A percentile compares a stretch with the other conserved stretches of the same genome.
Conservation (phyloP, 2,797 vertebrate genomes). For the Pagetopsis macropterus region DNA sequence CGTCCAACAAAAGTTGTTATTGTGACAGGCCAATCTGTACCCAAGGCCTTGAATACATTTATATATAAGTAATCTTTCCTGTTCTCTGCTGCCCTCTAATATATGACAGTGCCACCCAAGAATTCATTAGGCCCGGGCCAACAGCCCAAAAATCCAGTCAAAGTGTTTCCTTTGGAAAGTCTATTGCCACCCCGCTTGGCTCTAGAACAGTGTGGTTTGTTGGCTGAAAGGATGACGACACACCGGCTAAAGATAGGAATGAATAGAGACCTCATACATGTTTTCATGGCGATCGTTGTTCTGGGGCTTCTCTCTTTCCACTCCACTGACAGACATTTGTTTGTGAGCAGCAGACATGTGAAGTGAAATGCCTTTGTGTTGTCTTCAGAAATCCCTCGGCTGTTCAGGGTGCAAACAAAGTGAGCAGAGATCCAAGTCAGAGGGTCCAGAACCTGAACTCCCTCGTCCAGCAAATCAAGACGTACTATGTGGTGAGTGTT, state of each 20-base stretch:
- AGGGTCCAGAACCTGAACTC: slow-evolving; percentile 91
- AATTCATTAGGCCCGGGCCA: slow-evolving; percentile 8
- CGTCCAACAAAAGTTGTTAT: too few relatives aligned
- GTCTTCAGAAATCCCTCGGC: slow-evolving; percentile 88
- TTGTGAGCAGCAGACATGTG: slow-evolving; percentile 4
- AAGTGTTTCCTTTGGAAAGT: slow-evolving; percentile 40
- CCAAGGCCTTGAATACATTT: not conserved
- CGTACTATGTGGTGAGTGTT: slow-evolving; percentile 91
- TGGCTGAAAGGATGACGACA: slow-evolving; percentile 57
- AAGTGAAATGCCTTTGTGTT: slow-evolving; percentile 21
- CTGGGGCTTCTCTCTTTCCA: slow-evolving; percentile 32
- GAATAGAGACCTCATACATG: slow-evolving; percentile 57
- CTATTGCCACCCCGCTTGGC: slow-evolving; percentile 30
- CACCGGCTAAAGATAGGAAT: slow-evolving; percentile 62
- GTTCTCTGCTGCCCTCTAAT: not conserved
- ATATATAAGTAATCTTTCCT: not conserved
- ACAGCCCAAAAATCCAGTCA: slow-evolving; percentile 3
- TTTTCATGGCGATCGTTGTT: slow-evolving; percentile 37
- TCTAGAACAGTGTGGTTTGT: slow-evolving; percentile 24
- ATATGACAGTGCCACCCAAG: slow-evolving; percentile 6
- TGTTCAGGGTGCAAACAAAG: slow-evolving; percentile 87
- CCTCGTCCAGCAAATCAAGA: slow-evolving; percentile 92
- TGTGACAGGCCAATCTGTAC: not conserved
- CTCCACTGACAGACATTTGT: slow-evolving; percentile 19
- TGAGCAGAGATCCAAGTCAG: slow-evolving; percentile 88